Percentiles rank a stretch among this genome's conserved stretches.
Conservation (phyloP, 2,797 vertebrate species). For the Presbytis comata region DNA sequence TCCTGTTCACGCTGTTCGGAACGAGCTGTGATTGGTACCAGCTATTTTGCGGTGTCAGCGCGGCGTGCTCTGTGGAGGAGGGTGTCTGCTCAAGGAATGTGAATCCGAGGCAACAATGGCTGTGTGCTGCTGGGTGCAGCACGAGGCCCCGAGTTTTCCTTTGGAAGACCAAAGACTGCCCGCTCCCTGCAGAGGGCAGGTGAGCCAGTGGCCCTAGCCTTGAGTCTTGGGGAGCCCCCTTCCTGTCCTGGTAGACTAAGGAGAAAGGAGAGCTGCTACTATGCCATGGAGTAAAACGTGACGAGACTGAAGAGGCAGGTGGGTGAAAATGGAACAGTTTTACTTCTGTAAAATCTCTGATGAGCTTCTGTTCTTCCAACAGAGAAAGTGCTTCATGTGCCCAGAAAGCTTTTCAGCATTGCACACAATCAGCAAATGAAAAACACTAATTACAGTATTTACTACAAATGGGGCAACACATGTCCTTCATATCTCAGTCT, state of each 20-base stretch:
- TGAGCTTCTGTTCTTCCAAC: not conserved
- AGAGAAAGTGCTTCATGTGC: not conserved
- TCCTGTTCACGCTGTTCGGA: not conserved
- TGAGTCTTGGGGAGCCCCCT: not conserved
- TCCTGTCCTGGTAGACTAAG: not conserved
- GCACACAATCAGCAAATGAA: not conserved
- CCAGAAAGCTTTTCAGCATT: not conserved
- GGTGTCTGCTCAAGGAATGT: too few relatives aligned
- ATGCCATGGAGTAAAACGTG: fast-evolving
- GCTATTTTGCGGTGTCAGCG: too few relatives aligned
- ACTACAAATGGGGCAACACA: not conserved
- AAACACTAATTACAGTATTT: not conserved
- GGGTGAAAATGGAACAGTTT: not conserved
- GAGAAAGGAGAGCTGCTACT: not conserved
- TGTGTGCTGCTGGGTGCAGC: not conserved
- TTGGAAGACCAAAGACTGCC: not conserved
- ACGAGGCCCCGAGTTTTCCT: not conserved
- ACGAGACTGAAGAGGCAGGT: not conserved
- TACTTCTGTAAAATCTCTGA: not conserved
- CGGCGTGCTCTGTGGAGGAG: not conserved
- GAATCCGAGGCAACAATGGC: not conserved
- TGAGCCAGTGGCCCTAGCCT: not conserved
- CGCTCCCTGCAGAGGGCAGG: fast-evolving
- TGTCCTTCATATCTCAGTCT: not conserved
- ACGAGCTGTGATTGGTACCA: fast-evolving